Evolutionary conservation across 2,113 vertebrate species (phyloP), one percentile per base, ranked within the genome.

Genomic region (Syngnathus typhle): DNA sequence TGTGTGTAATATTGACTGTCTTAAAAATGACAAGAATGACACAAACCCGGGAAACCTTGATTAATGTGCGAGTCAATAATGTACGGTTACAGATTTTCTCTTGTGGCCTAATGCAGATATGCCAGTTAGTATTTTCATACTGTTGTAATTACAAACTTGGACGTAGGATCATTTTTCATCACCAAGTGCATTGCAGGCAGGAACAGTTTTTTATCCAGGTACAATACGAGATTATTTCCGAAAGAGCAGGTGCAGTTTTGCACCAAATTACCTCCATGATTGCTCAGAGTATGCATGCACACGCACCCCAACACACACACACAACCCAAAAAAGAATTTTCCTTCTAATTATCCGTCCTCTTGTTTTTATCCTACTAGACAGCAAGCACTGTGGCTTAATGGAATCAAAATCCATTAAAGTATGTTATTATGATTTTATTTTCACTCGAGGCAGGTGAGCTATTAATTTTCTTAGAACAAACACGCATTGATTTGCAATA

Each of bases 21-120:
- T 52, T 73, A 68, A 78, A 72, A 79, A 4, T 60, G 36, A 64
- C 44, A 65, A 69, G 39, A 67, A 69, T 46, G 66, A 74, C 41
- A 69, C 47, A 67, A 52, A 69, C 37, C 49, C 32, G 43, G 64
- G 72, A 67, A 38, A 66, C 39, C 23, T 52, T 67, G 72, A 80
- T 74, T 58, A 79, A 74, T 65, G 23, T 58, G 39, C 21, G n/a
- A 8, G 60, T 62, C 60, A 46, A 44, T 62, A 32, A 32, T 32
- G 27, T 32, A 32, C 27, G 27, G 27, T 32, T 32, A 32, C 27
- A 27, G 39, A 62, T 27, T 62, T 27, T 62, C 39, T 44, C 41
- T 8, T 15, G 41, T 15, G n/a, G 39, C 15, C 60, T 27, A 41
- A 44, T 23, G 7, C 12, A 21, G 37, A 63, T 49, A 27, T 27